Conservation (phyloP, 1,140 invertebrate genomes). For the Melipona quadrifasciata region DNA sequence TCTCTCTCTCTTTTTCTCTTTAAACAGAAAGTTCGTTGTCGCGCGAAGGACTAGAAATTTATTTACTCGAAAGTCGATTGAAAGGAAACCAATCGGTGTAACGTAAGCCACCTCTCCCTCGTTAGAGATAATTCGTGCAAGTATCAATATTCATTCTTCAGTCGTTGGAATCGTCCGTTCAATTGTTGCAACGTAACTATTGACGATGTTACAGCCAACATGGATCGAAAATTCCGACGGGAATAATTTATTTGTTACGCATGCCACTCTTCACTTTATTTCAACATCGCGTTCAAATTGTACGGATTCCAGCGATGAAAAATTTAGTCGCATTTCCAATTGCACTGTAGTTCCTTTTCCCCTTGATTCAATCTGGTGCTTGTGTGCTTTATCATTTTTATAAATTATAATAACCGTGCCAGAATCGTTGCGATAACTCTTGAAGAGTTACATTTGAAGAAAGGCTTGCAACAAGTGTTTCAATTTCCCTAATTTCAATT, state of each 20-base stretch:
- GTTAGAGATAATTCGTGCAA: no score
- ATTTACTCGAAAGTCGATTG: no score
- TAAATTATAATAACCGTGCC: neutral
- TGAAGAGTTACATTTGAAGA: no score
- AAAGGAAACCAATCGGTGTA: no score
- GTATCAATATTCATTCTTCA: neutral
- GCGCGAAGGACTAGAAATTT: neutral
- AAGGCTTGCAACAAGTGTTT: no score
- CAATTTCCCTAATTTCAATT: no score
- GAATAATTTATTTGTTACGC: no score
- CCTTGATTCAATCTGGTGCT: neutral
- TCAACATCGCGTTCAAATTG: no score
- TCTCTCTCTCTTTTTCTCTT: neutral
- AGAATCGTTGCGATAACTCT: no score
- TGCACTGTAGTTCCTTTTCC: neutral
- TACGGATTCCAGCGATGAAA: neutral
- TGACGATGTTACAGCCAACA: neutral
- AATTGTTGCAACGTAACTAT: neutral
- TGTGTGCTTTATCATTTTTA: neutral
- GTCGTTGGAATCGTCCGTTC: neutral
- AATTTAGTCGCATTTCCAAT: neutral
- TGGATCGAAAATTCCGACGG: no score
- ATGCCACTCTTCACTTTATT: no score
- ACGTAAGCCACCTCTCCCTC: no score
- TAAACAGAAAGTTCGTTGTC: neutral